phyloP scores from a whole-genome alignment of 2,797 vertebrate species.

The Siniperca scherzeri region DNA sequence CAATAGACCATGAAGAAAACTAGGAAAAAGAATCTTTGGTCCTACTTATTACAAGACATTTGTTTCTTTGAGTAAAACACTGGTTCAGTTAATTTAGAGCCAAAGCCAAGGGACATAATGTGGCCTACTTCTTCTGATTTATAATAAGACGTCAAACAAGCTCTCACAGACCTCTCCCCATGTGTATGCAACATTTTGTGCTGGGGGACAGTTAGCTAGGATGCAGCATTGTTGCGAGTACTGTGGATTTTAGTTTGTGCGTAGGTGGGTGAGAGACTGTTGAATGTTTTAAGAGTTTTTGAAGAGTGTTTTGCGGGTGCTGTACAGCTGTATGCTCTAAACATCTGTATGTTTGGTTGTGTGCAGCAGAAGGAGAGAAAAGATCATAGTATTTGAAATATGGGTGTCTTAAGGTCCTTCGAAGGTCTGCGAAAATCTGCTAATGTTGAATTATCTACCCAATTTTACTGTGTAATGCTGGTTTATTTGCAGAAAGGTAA shows the following conservation, averaged over 20 bases:
- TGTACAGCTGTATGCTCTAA: background rate
- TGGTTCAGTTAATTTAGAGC: conserved; percentile 61
- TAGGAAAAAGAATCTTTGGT: conserved; percentile 53
- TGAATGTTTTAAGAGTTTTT: conserved; percentile 7
- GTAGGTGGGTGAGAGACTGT: background rate
- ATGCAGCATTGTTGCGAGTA: conserved; percentile 35
- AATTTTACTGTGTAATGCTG: background rate
- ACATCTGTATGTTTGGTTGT: conserved; percentile 18
- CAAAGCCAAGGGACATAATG: conserved; percentile 63
- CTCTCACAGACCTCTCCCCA: conserved; percentile 63
- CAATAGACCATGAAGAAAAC: conserved; percentile 50
- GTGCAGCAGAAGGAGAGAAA: background rate
- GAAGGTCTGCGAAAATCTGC: background rate
- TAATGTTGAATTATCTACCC: conserved; percentile 4
- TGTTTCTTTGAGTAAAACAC: conserved; percentile 62
- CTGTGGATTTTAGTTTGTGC: conserved; percentile 15
- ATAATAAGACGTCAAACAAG: conserved; percentile 68
- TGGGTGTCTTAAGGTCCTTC: background rate
- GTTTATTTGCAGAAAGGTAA: conserved; percentile 1
- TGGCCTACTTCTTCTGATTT: conserved; percentile 78
- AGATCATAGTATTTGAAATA: background rate
- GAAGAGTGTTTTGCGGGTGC: background rate
- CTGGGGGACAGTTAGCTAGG: conserved; percentile 58
- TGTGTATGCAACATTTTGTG: conserved; percentile 52
- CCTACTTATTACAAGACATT: conserved; percentile 55